Evolutionary conservation across 2,888 invertebrate genomes (phyloP).

Genomic region (Toxonevra muliebris): DNA sequence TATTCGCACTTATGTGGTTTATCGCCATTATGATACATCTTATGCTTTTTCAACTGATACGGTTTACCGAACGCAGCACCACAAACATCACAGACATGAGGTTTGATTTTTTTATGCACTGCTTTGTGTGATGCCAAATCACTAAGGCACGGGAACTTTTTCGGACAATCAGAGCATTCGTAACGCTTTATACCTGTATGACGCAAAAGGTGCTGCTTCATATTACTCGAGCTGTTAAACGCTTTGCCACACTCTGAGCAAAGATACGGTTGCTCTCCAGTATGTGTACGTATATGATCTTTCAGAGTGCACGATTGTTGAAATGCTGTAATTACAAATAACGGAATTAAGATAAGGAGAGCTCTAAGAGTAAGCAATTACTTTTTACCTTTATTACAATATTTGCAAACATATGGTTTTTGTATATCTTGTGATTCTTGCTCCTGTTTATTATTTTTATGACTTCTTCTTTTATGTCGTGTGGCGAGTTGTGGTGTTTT

Average conservation of each 20-base stretch:
- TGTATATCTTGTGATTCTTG: constrained; percentile 39
- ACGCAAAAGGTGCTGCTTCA: constrained; percentile 68
- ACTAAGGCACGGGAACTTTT: constrained; percentile 69
- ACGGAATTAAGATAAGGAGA: neutral
- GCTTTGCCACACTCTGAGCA: constrained; percentile 70
- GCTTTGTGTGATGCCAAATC: constrained; percentile 65
- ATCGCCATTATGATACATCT: constrained; percentile 72
- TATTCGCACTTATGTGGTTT: constrained; percentile 49
- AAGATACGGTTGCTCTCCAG: constrained; percentile 68
- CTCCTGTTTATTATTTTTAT: constrained; percentile 37
- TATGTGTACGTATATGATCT: constrained; percentile 68
- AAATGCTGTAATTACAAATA: constrained; percentile 61
- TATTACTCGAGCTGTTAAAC: constrained; percentile 67
- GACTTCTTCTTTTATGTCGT: constrained; percentile 53
- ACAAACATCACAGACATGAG: constrained; percentile 72
- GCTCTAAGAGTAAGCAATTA: neutral
- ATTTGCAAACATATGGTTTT: constrained; percentile 38
- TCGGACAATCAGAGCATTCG: constrained; percentile 68
- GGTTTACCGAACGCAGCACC: constrained; percentile 69
- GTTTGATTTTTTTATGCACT: constrained; percentile 68
- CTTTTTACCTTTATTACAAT: constrained; percentile 42
- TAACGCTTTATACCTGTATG: constrained; percentile 68
- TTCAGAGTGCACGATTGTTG: constrained; percentile 68
- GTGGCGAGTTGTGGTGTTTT: constrained; percentile 48
- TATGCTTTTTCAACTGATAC: constrained; percentile 71